phyloP scores from a whole-genome alignment of 1,140 invertebrate species.

The Calliopsis andreniformis region DNA sequence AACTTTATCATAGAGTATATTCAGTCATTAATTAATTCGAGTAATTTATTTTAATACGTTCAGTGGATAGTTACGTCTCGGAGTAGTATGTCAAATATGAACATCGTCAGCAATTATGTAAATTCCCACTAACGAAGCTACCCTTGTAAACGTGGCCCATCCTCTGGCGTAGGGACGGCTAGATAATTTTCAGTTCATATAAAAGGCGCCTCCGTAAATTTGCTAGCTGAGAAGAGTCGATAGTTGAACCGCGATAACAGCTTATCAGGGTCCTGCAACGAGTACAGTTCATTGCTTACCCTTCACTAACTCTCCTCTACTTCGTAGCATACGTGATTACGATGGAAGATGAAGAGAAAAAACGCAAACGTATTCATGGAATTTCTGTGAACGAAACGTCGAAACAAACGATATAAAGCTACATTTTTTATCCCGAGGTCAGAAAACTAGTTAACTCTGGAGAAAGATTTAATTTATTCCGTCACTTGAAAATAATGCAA shows the following conservation, averaged over 20 bases:
- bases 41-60: too few species aligned
- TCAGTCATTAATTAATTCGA: too few species aligned
- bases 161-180: background rate
- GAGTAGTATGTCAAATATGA: background rate
- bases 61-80: too few species aligned
- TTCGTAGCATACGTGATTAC: background rate
- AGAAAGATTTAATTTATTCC: too few species aligned
- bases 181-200: conserved; percentile 10
- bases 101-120: background rate
- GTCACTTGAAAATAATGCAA: too few species aligned
- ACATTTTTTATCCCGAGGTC: too few species aligned
- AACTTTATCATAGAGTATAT: too few species aligned
- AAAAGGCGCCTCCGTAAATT: conserved; percentile 4
- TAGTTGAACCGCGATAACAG: background rate
- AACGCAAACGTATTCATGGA: background rate
- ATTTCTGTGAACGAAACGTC: background rate
- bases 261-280: conserved; percentile 3
- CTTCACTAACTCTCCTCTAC: background rate
- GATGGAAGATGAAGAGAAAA: background rate
- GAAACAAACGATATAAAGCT: too few species aligned
- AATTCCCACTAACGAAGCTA: conserved; percentile 28
- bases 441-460: too few species aligned
- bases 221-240: conserved; percentile 4
- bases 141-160: background rate
- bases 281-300: background rate